phyloP scores from a whole-genome alignment of 1,140 invertebrate species.

The Ceratitis capitata region DNA sequence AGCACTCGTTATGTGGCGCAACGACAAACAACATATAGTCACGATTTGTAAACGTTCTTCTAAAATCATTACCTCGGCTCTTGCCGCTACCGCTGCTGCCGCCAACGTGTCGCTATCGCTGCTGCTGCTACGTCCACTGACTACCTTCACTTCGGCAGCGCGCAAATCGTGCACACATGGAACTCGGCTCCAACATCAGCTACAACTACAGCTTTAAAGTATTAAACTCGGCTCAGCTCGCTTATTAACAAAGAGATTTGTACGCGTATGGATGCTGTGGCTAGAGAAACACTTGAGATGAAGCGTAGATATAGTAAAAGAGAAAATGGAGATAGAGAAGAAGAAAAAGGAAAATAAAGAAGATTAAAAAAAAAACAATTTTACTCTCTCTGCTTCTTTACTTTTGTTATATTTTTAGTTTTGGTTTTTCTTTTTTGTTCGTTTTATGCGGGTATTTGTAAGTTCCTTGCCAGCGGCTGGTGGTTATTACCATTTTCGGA shows the following conservation, averaged over 20 bases:
- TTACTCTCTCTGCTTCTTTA: neutral
- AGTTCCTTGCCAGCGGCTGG: neutral
- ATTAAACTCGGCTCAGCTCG: neutral
- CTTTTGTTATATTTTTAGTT: no score
- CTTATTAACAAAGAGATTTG: neutral
- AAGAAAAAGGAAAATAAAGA: neutral
- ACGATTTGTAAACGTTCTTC: neutral
- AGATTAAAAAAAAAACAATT: neutral
- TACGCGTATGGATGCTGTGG: conserved; percentile 16
- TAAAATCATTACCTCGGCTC: neutral
- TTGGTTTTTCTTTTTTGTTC: no score
- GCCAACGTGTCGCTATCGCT: neutral
- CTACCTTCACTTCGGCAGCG: neutral
- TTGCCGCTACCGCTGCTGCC: neutral
- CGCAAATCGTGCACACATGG: neutral
- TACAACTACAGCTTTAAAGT: neutral
- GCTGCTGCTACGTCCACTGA: neutral
- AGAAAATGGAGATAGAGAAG: neutral
- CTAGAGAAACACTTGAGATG: neutral
- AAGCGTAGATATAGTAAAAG: neutral
- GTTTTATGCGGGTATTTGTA: neutral
- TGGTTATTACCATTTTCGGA: conserved; percentile 30
- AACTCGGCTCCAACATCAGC: neutral
- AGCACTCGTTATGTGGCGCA: neutral
- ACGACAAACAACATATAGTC: neutral